Evolutionary conservation across 1,140 invertebrate species (phyloP).

Genomic region (Globodera ellingtonae): DNA sequence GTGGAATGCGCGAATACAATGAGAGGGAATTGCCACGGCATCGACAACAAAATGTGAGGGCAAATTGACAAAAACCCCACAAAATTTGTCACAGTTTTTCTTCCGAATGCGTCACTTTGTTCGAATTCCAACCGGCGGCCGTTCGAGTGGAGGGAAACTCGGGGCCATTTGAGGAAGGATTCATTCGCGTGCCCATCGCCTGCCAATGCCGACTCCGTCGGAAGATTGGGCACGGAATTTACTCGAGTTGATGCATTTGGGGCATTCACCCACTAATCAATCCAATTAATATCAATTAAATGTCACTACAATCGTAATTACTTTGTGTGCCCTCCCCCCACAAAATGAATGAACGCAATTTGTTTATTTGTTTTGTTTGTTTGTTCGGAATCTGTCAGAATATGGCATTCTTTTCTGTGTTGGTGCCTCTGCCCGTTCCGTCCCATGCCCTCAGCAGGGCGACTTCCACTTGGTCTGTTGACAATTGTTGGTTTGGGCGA

Average conservation of each 20-base stretch:
- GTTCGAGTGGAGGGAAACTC: slow-evolving; percentile 41
- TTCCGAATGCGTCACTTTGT: slow-evolving; percentile 48
- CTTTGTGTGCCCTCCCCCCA: not conserved
- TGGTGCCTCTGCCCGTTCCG: not conserved
- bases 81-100: slow-evolving; percentile 35
- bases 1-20: slow-evolving; percentile 35
- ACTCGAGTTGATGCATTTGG: not conserved
- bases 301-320: not conserved
- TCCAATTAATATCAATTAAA: not conserved
- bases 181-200: slow-evolving; percentile 40
- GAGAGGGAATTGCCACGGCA: slow-evolving; percentile 37
- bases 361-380: too few relatives aligned
- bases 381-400: not conserved
- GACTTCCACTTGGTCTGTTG: not conserved
- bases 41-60: slow-evolving; percentile 38
- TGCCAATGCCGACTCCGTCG: slow-evolving; percentile 46
- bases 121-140: slow-evolving; percentile 42
- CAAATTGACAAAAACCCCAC: not conserved
- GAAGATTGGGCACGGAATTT: slow-evolving; percentile 32
- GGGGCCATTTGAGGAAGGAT: slow-evolving; percentile 41
- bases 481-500: too few relatives aligned
- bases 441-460: not conserved
- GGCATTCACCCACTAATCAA: not conserved
- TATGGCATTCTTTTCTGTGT: not conserved
- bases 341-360: not conserved